phyloP scores from a whole-genome alignment of 1,140 invertebrate species.

The Drosophila cardini region DNA sequence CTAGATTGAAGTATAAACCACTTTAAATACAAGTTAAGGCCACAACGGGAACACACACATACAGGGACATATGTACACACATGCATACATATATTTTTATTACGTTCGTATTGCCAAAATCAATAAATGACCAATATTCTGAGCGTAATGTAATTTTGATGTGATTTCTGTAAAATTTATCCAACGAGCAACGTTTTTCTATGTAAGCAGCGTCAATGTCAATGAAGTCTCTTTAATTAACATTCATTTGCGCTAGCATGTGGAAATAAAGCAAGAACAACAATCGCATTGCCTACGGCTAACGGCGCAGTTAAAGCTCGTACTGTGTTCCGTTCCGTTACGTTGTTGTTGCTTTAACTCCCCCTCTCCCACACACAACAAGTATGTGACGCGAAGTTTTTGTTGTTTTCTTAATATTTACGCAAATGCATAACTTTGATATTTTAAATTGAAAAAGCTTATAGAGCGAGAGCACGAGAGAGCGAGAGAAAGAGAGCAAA shows the following conservation, averaged over 20 bases:
- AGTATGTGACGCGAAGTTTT: constrained; percentile 29
- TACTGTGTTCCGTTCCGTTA: background rate
- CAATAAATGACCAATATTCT: constrained; percentile 63
- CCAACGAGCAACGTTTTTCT: background rate
- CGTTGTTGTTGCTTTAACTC: too few species aligned
- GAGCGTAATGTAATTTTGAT: constrained; percentile 31
- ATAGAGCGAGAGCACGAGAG: constrained; percentile 1
- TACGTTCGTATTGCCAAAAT: constrained; percentile 51
- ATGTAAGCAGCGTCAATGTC: constrained; percentile 33
- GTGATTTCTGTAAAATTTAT: constrained; percentile 6
- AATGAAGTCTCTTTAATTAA: constrained; percentile 40
- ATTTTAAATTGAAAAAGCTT: constrained; percentile 18
- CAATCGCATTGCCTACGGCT: constrained; percentile 11
- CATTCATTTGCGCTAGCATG: constrained; percentile 33
- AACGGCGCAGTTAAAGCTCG: constrained; percentile 37
- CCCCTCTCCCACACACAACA: constrained; percentile 9
- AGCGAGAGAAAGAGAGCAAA: background rate
- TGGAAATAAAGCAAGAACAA: constrained; percentile 24
- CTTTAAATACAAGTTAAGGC: constrained; percentile 28
- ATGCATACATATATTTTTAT: background rate
- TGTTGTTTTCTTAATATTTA: constrained; percentile 26
- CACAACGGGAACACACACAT: background rate
- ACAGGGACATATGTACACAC: constrained; percentile 4
- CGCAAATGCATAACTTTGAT: constrained; percentile 13
- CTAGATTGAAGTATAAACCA: constrained; percentile 27